A percentile compares a stretch with the other conserved stretches of the same genome.
Conservation (phyloP, 2,797 vertebrate species). For the Centroberyx gerrardi region DNA sequence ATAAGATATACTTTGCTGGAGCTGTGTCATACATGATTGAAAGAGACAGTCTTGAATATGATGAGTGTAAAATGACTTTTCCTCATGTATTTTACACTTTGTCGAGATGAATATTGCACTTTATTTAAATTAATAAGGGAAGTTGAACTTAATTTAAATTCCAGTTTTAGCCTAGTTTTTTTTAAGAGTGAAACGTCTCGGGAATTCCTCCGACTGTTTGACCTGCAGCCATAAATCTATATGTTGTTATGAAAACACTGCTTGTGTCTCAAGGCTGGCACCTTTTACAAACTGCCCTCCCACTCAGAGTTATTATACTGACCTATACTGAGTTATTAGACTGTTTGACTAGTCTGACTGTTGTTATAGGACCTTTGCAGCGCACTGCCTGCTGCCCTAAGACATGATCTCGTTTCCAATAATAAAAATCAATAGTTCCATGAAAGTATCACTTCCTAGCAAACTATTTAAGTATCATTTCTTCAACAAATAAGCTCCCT, state of each 20-base stretch:
- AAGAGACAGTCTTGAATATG: constrained; percentile 35
- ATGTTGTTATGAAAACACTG: constrained; percentile 52
- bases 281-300: constrained; percentile 3
- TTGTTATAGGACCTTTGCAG: not conserved
- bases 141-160: constrained; percentile 63
- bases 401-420: not conserved
- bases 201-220: constrained; percentile 43
- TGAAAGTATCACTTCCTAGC: not conserved
- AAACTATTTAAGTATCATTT: not conserved
- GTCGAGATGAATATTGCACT: constrained; percentile 56
- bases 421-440: constrained; percentile 4
- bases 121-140: constrained; percentile 55
- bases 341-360: not conserved
- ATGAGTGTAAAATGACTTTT: constrained; percentile 32
- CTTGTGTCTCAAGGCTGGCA: constrained; percentile 17
- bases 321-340: not conserved
- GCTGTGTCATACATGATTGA: constrained; percentile 63
- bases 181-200: constrained; percentile 43
- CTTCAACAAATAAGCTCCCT: not conserved
- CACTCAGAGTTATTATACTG: not conserved
- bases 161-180: constrained; percentile 40
- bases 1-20: constrained; percentile 45
- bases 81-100: constrained; percentile 54
- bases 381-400: not conserved
- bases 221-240: constrained; percentile 37